A percentile compares a stretch with the other conserved stretches of the same genome.
Conservation (phyloP, 2,888 invertebrate genomes). For the Eledona agricola region DNA sequence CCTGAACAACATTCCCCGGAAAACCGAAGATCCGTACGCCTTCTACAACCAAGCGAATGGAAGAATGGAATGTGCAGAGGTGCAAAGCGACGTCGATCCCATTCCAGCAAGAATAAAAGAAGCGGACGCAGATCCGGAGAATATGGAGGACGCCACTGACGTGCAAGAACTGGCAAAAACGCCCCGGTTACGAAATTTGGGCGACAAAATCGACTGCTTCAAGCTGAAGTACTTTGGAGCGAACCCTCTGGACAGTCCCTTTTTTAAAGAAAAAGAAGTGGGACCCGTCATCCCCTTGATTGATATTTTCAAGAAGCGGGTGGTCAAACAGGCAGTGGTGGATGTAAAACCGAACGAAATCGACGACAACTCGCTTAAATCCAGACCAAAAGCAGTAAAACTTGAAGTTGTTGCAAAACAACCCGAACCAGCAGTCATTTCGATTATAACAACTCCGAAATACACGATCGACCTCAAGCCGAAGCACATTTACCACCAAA, state of each 20-base stretch:
- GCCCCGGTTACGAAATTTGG: conserved; percentile 70
- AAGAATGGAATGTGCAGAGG: conserved; percentile 65
- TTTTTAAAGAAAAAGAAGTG: conserved; percentile 70
- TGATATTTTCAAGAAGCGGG: conserved; percentile 7
- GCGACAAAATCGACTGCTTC: conserved; percentile 78
- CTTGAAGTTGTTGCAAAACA: conserved; percentile 8
- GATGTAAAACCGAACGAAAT: conserved; percentile 8
- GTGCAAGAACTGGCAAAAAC: conserved; percentile 56
- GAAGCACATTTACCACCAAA: conserved; percentile 56
- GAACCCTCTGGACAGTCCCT: conserved; percentile 78
- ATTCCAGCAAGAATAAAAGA: conserved; percentile 64
- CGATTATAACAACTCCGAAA: conserved; percentile 52
- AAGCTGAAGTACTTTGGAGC: conserved; percentile 79
- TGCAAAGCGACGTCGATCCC: conserved; percentile 66
- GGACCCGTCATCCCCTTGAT: conserved; percentile 64
- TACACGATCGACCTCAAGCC: conserved; percentile 52
- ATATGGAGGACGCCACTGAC: conserved; percentile 51
- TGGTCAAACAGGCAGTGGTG: neutral
- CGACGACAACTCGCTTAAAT: conserved; percentile 1
- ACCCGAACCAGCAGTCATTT: conserved; percentile 28
- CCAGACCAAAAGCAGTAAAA: neutral
- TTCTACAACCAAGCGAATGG: conserved; percentile 74
- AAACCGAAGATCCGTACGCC: conserved; percentile 72
- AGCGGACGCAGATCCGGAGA: conserved; percentile 56
- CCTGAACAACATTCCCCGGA: conserved; percentile 69